Conservation (phyloP, 2,888 invertebrate species). For the Trichogramma evanescens region DNA sequence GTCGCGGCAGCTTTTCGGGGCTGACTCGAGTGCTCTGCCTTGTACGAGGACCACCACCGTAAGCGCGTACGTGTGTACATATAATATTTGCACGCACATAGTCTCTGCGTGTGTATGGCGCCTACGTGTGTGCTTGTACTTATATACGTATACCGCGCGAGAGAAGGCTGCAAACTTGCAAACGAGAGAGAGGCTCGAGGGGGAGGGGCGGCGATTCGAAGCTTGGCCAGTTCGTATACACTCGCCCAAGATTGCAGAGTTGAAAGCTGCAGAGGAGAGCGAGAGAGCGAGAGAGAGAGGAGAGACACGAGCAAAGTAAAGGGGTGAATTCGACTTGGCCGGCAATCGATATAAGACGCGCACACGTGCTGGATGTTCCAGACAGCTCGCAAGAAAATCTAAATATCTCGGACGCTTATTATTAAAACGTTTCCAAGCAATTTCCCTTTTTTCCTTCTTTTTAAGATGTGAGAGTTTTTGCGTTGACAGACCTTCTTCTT, state of each 20-base stretch:
- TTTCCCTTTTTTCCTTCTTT: too few species aligned
- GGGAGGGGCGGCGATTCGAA: constrained; percentile 18
- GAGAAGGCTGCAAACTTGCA: neutral
- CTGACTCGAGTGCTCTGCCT: constrained; percentile 7
- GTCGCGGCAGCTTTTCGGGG: constrained; percentile 1
- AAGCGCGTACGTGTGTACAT: neutral
- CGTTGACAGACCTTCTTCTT: too few species aligned
- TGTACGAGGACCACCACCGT: neutral
- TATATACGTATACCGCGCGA: neutral
- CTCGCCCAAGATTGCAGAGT: too few species aligned
- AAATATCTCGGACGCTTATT: too few species aligned
- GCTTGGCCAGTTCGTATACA: too few species aligned
- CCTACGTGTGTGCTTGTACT: too few species aligned
- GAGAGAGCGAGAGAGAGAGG: neutral
- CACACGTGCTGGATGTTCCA: too few species aligned
- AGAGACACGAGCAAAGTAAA: neutral
- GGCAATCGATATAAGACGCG: constrained; percentile 41
- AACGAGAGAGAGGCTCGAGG: neutral
- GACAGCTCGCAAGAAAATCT: too few species aligned
- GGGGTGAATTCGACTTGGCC: constrained; percentile 39
- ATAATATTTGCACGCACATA: neutral
- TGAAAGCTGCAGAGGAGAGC: neutral
- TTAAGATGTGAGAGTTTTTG: too few species aligned
- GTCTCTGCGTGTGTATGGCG: neutral
- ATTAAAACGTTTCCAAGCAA: too few species aligned